Conservation (phyloP, 2,113 vertebrate genomes). For the Chlorocebus sabaeus region DNA sequence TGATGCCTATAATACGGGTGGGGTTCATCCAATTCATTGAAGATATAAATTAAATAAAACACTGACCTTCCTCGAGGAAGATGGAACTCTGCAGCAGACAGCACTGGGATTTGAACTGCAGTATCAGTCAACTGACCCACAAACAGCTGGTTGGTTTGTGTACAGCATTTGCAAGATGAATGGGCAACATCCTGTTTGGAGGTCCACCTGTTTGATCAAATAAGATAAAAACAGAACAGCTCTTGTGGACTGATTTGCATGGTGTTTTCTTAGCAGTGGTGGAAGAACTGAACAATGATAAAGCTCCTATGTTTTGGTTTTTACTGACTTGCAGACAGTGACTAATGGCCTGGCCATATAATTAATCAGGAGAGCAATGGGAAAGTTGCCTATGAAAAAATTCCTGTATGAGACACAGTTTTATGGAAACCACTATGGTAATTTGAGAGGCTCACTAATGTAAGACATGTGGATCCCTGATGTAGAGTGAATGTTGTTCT, state of each 20-base stretch:
- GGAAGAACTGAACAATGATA: not conserved
- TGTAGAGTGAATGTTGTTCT: no score
- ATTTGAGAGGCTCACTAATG: fast-evolving
- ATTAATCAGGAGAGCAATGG: not conserved
- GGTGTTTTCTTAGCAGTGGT: not conserved
- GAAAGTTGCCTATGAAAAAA: not conserved
- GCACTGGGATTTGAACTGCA: not conserved
- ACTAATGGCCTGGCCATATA: not conserved
- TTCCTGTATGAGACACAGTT: not conserved
- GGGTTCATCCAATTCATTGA: not conserved
- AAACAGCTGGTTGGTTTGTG: not conserved
- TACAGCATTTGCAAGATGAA: not conserved
- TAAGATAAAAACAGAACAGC: not conserved
- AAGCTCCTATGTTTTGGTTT: not conserved
- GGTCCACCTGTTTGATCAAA: not conserved
- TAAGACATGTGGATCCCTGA: no score
- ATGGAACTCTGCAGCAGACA: not conserved
- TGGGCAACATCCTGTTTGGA: not conserved
- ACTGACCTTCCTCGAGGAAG: fast-evolving
- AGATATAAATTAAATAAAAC: not conserved
- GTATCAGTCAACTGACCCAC: not conserved
- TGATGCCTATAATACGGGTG: not conserved
- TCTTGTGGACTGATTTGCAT: not conserved
- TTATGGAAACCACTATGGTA: not conserved
- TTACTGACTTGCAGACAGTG: not conserved